phyloP scores from a whole-genome alignment of 2,888 invertebrate species.

The Fabriciana adippe region DNA sequence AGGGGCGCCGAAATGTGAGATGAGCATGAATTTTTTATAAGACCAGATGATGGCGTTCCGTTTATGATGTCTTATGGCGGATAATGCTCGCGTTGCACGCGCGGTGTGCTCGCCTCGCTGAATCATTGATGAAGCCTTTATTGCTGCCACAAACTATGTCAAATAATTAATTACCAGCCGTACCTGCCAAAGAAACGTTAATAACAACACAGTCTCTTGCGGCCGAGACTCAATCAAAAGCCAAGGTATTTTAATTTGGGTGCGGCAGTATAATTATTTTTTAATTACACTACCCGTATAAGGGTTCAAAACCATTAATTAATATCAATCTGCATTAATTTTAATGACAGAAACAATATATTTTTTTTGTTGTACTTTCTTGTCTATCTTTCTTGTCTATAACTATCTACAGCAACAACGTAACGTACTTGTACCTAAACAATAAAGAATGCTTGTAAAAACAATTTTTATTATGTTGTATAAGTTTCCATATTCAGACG shows the following conservation, averaged over 20 bases:
- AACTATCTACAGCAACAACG: background rate
- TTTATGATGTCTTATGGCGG: conserved; percentile 81
- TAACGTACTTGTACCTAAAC: too few species aligned
- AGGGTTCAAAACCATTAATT: conserved; percentile 18
- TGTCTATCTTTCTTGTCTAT: background rate
- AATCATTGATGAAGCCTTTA: conserved; percentile 78
- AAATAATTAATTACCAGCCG: conserved; percentile 73
- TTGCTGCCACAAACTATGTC: conserved; percentile 65
- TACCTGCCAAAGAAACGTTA: conserved; percentile 27
- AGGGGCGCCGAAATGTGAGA: conserved; percentile 82
- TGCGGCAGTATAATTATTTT: conserved; percentile 28
- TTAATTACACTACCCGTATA: conserved; percentile 31
- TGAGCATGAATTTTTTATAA: conserved; percentile 83
- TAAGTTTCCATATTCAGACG: background rate
- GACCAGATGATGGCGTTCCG: conserved; percentile 80
- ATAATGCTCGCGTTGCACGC: conserved; percentile 77
- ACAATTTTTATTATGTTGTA: background rate
- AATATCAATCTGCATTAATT: conserved; percentile 15
- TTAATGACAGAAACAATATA: conserved; percentile 18
- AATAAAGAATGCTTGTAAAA: too few species aligned
- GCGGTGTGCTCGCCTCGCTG: conserved; percentile 65
- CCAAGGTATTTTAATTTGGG: conserved; percentile 27
- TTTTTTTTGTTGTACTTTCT: background rate
- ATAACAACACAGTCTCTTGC: conserved; percentile 32
- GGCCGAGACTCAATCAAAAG: conserved; percentile 32